Conservation (phyloP, 1,140 invertebrate species). For the Drosophila burlai region DNA sequence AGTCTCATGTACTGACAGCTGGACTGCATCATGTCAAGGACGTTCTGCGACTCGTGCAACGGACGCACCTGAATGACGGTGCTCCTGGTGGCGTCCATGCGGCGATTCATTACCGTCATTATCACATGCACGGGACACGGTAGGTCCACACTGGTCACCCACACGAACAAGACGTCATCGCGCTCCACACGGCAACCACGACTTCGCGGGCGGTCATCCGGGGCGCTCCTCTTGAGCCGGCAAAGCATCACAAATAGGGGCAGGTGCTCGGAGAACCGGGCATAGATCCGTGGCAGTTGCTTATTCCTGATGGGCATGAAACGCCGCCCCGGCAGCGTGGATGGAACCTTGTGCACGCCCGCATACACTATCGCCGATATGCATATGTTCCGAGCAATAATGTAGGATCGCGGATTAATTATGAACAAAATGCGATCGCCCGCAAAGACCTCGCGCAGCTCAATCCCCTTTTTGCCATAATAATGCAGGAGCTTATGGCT, state of each 20-base stretch:
- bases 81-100: conserved; percentile 49
- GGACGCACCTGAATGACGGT: conserved; percentile 36
- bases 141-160: conserved; percentile 42
- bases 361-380: conserved; percentile 30
- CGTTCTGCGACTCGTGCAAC: conserved; percentile 24
- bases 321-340: neutral
- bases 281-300: neutral
- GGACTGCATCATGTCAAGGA: neutral
- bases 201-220: too few relatives aligned
- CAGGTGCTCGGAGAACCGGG: conserved; percentile 3
- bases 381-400: conserved; percentile 24
- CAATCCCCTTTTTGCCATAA: neutral
- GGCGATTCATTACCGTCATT: conserved; percentile 49
- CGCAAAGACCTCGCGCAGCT: conserved; percentile 19
- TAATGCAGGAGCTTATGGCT: conserved; percentile 31
- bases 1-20: conserved; percentile 48
- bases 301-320: conserved; percentile 19
- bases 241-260: conserved; percentile 53
- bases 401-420: conserved; percentile 28
- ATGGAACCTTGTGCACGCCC: neutral
- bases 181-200: neutral
- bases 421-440: conserved; percentile 34
- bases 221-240: neutral
- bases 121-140: conserved; percentile 21
- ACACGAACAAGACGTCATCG: conserved; percentile 40